Conservation (phyloP, 2,113 vertebrate genomes). For the Paramormyrops kingsleyae region DNA sequence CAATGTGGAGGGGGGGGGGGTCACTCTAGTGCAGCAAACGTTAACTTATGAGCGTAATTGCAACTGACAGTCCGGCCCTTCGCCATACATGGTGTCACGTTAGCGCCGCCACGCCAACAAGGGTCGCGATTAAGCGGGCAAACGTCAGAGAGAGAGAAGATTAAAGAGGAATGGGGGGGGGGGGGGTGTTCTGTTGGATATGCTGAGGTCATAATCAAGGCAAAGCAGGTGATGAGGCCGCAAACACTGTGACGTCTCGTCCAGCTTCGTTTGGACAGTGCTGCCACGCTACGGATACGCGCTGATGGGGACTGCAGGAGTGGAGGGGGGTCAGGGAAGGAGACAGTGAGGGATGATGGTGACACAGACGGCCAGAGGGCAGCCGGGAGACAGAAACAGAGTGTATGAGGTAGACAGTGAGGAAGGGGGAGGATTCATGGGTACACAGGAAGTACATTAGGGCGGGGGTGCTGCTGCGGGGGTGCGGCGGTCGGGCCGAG, state of each 20-base stretch:
- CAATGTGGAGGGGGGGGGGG: conserved; percentile 7
- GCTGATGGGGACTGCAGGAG: not conserved
- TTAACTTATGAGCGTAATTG: conserved; percentile 31
- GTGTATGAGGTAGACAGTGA: conserved; percentile 41
- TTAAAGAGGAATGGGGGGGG: not conserved
- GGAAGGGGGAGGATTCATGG: conserved; percentile 64
- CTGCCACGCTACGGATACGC: conserved; percentile 20
- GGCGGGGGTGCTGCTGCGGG: conserved; percentile 23
- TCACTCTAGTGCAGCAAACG: conserved; percentile 25
- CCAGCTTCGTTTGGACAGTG: conserved; percentile 29
- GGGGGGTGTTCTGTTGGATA: not conserved
- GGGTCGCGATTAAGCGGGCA: not conserved
- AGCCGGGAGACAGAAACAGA: conserved; percentile 56
- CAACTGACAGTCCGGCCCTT: conserved; percentile 29
- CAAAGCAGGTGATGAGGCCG: not conserved
- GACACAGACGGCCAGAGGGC: conserved; percentile 46
- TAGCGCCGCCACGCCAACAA: conserved; percentile 19
- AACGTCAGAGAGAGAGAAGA: not conserved
- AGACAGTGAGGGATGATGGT: conserved; percentile 49
- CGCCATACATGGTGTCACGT: conserved; percentile 24
- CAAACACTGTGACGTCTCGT: not conserved
- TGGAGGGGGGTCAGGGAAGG: not conserved
- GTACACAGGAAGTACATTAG: conserved; percentile 68
- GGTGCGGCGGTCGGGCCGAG: conserved; percentile 5
- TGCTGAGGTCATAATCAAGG: not conserved